Evolutionary conservation across 1,140 invertebrate species (phyloP), one percentile per base, ranked within the genome.

Genomic region (Dolichoris vasculosae): DNA sequence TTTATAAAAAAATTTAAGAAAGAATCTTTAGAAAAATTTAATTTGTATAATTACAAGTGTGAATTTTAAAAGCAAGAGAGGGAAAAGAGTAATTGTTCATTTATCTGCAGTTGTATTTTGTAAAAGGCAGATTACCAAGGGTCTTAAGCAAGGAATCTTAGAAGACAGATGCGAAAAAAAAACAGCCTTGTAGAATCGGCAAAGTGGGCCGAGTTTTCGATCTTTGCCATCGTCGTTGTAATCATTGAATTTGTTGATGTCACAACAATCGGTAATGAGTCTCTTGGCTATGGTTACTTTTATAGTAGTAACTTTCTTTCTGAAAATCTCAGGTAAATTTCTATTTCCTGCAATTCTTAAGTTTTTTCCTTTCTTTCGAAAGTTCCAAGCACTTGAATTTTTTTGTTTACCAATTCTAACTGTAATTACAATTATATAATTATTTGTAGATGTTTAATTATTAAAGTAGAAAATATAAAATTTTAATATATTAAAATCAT

Each of bases 221-320:
- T 43, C 9, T 51, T 40, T 35, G 23, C 4, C 6, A 23, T 32
- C 46, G 15, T 51, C 64, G 81, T 71, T 8, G 51, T n/a, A n/a
- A 26, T 75, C 69, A 69, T 82, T 43, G 38, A 75, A 30, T 55
- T 59, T 38, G 30, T 83, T 81, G 40, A 67, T 85, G 69, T 81
- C n/a, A 40, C 51, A 30, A 90, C 89, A 88, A 86, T 89, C 85
- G 88, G 89, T 89, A 82, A 93, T 93, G 92, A 90, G 89, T 84
- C 73, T 84, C 87, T 87, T 87, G 80, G 90, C 89, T 86, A 86
- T 88, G 82, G 83, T 91, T 77, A 81, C 89, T 82, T 84, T 87
- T 67, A 64, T 82, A 82, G 86, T 87, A 75, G 77, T 40, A 17
- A 79, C 89, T 80, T 90, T 88, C 85, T 86, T 91, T 48, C 82